Evolutionary conservation across 2,888 invertebrate species (phyloP).

Genomic region (Apotomis capreana): DNA sequence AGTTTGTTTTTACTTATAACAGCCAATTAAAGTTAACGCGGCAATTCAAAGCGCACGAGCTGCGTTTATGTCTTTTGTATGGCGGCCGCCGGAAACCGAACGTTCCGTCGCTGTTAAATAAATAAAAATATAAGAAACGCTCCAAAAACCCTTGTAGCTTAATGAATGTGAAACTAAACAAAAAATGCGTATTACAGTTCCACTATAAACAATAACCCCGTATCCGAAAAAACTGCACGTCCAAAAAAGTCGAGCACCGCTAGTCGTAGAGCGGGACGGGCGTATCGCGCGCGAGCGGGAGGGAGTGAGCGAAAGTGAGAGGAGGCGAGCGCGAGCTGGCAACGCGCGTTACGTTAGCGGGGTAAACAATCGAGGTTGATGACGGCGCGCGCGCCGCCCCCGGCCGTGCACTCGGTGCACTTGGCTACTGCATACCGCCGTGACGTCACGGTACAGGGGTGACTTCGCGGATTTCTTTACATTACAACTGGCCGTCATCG

Average conservation of each 20-base stretch:
- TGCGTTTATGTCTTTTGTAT: constrained; percentile 59
- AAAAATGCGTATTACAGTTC: constrained; percentile 50
- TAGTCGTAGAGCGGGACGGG: constrained; percentile 68
- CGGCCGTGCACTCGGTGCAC: constrained; percentile 65
- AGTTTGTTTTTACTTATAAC: constrained; percentile 37
- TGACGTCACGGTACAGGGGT: constrained; percentile 63
- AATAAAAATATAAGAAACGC: constrained; percentile 18
- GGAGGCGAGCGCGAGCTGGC: constrained; percentile 76
- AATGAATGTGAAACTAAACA: constrained; percentile 36
- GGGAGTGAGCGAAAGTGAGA: constrained; percentile 78
- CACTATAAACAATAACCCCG: constrained; percentile 67
- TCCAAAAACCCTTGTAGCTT: constrained; percentile 30
- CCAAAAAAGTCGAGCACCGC: constrained; percentile 82
- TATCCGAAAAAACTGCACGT: constrained; percentile 77
- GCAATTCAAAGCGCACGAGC: constrained; percentile 34
- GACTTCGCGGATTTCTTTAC: constrained; percentile 12
- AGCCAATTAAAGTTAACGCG: constrained; percentile 36
- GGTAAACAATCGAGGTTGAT: constrained; percentile 79
- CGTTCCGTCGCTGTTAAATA: constrained; percentile 6
- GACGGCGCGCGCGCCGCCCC: constrained; percentile 75
- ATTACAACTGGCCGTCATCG: not conserved
- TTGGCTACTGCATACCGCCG: constrained; percentile 55
- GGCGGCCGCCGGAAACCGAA: constrained; percentile 48
- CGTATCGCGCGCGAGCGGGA: constrained; percentile 57
- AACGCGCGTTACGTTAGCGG: constrained; percentile 79